A percentile compares a stretch with the other conserved stretches of the same genome.
These are phyloP conservation scores for Jaculus jaculus DNA, from an alignment of 2,113 vertebrate genomes.

Conservation along the genomic window DNA sequence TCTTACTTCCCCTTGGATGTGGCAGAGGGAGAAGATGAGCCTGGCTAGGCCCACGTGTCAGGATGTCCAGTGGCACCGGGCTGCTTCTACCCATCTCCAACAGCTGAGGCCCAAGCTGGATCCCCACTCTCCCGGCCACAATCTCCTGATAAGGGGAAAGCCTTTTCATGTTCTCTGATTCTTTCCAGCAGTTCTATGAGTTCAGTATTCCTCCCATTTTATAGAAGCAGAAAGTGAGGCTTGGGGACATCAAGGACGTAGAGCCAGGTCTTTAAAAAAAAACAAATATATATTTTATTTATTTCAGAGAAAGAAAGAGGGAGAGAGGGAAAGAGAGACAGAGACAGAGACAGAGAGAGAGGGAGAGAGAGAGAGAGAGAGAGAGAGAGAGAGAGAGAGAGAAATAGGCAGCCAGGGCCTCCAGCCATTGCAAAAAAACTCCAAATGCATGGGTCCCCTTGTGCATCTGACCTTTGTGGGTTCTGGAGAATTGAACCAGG, in stretches of 20 bases:
- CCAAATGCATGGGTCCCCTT: no score
- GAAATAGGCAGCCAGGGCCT: no score
- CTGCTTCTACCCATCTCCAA: neutral
- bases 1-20: conserved; percentile 26
- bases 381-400: no score
- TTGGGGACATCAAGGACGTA: neutral
- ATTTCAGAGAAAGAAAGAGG: no score
- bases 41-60: neutral
- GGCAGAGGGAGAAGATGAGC: neutral
- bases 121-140: neutral
- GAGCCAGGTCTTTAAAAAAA: no score
- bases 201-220: neutral
- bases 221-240: conserved; percentile 29
- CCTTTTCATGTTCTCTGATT: neutral
- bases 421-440: no score
- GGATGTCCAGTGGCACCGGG: neutral
- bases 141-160: neutral
- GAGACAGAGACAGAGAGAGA: no score
- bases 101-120: neutral
- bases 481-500: no score
- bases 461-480: no score
- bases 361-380: no score
- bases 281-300: no score
- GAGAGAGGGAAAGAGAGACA: no score
- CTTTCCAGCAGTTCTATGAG: neutral